A percentile compares a stretch with the other conserved stretches of the same genome.
Conservation (phyloP, 2,113 vertebrate genomes). For the Cebidichthys violaceus region DNA sequence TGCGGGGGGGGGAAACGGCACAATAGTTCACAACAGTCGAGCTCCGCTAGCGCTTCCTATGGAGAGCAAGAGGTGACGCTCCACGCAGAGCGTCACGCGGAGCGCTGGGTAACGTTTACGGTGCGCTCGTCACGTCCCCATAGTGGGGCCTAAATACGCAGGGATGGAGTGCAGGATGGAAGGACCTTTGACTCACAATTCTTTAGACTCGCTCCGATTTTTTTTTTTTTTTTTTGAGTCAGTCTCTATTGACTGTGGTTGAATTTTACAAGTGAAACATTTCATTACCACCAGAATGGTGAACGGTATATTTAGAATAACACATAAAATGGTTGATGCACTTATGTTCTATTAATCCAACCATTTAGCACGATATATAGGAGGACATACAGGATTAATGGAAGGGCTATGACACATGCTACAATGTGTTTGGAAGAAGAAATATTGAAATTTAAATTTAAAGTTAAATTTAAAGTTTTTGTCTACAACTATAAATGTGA, state of each 20-base stretch:
- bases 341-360: background rate
- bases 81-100: conserved; percentile 12
- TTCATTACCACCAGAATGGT: background rate
- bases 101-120: conserved; percentile 56
- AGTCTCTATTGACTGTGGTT: background rate
- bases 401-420: background rate
- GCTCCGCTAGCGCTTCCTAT: conserved; percentile 33
- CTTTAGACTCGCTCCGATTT: background rate
- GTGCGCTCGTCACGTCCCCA: conserved; percentile 30
- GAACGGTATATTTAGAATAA: background rate
- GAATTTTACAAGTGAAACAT: background rate
- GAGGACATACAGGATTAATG: background rate
- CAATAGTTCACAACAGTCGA: conserved; percentile 23
- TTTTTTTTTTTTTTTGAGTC: background rate
- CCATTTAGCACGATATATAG: background rate
- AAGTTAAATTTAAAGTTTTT: no score
- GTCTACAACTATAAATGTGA: background rate
- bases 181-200: background rate
- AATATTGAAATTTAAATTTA: no score
- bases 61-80: conserved; percentile 43
- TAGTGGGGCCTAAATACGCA: conserved; percentile 6
- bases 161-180: conserved; percentile 6
- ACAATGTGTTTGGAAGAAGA: background rate
- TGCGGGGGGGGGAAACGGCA: conserved; percentile 21
- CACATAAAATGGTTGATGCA: background rate